Evolutionary conservation across 2,113 vertebrate genomes (phyloP).

Genomic region (Chascanopsetta lugubris): DNA sequence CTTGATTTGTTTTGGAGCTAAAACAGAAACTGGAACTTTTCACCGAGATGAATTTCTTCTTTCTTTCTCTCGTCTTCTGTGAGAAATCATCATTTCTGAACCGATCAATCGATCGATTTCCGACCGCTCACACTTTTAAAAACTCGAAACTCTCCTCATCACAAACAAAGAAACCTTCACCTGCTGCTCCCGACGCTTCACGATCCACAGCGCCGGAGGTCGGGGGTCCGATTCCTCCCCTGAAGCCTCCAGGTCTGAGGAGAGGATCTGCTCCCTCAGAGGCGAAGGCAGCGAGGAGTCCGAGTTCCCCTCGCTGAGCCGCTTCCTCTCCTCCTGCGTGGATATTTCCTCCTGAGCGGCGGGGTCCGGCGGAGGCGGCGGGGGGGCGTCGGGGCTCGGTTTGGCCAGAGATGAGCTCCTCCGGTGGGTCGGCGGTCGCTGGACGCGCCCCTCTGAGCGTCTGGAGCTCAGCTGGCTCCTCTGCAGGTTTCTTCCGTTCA

Average conservation of each 20-base stretch:
- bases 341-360: conserved; percentile 18
- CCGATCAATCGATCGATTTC: background rate
- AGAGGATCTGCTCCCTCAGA: conserved; percentile 53
- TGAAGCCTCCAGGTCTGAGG: conserved; percentile 73
- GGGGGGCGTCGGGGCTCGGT: conserved; percentile 8
- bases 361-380: background rate
- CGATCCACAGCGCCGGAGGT: conserved; percentile 58
- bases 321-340: conserved; percentile 27
- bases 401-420: conserved; percentile 77
- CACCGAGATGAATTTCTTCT: no score
- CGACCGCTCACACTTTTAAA: background rate
- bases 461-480: conserved; percentile 25
- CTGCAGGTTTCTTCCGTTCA: conserved; percentile 69
- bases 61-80: no score
- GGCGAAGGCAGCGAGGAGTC: conserved; percentile 70
- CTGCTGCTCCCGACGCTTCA: conserved; percentile 46
- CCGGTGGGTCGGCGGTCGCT: conserved; percentile 52
- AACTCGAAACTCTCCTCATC: background rate
- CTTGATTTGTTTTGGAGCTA: no score
- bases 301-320: conserved; percentile 58
- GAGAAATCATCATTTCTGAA: no score
- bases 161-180: conserved; percentile 12
- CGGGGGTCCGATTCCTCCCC: conserved; percentile 70
- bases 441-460: conserved; percentile 31
- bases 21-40: no score